These are phyloP conservation scores for Halictus ligatus DNA, from an alignment of 2,888 invertebrate species.

Conservation along the genomic window DNA sequence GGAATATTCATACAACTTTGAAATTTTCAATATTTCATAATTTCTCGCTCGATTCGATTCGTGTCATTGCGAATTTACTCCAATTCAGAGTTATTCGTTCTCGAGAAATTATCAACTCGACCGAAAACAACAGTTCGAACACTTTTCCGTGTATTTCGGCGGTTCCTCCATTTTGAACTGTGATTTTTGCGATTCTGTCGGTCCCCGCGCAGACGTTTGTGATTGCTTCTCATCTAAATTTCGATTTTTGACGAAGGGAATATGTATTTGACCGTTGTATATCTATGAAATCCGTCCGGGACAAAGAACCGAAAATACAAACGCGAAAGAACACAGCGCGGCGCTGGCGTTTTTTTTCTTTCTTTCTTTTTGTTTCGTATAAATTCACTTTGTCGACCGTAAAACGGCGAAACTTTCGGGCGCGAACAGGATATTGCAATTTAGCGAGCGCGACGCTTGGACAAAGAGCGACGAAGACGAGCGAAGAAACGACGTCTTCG, in stretches of 20 bases:
- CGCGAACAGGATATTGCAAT: neutral
- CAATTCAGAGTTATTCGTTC: too few species aligned
- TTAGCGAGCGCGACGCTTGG: neutral
- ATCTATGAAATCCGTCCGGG: neutral
- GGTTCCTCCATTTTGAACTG: neutral
- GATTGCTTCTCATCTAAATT: neutral
- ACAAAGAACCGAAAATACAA: neutral
- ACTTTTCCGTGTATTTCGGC: neutral
- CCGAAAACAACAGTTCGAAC: too few species aligned
- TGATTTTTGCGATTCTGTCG: neutral
- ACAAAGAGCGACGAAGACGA: conserved; percentile 3
- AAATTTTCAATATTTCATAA: too few species aligned
- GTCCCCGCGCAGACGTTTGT: neutral
- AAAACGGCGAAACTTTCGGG: neutral
- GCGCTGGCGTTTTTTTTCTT: neutral
- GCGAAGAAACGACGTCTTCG: conserved; percentile 1
- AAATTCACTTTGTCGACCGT: neutral
- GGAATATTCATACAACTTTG: neutral
- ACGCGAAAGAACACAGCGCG: neutral
- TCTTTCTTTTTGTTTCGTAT: too few species aligned
- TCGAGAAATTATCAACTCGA: too few species aligned
- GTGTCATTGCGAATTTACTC: too few species aligned
- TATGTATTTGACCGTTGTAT: neutral
- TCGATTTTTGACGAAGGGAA: neutral
- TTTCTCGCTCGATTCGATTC: too few species aligned